phyloP scores from a whole-genome alignment of 2,888 invertebrate genomes.

The Sthenelais limicola region DNA sequence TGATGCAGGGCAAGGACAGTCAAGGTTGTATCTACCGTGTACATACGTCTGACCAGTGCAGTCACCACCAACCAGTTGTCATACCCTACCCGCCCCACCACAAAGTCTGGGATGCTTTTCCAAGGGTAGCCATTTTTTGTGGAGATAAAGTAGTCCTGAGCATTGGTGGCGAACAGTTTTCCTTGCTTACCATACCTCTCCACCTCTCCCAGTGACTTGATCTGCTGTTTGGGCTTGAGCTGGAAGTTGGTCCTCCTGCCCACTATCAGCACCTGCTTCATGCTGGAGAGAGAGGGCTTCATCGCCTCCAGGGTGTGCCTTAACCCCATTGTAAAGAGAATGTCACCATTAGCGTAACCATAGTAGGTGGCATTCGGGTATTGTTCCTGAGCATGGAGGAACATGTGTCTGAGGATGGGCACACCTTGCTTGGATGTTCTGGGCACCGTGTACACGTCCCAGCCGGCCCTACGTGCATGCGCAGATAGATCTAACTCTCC shows the following conservation, averaged over 20 bases:
- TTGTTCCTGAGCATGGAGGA: slow-evolving; percentile 38
- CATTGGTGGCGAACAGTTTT: slow-evolving; percentile 31
- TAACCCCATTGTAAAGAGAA: slow-evolving; percentile 36
- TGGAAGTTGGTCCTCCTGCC: slow-evolving; percentile 38
- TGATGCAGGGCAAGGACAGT: slow-evolving; percentile 42
- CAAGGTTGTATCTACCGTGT: slow-evolving; percentile 34
- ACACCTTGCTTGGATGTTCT: slow-evolving; percentile 7
- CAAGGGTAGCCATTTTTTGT: slow-evolving; percentile 42
- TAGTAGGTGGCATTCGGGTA: slow-evolving; percentile 34
- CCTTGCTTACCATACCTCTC: slow-evolving; percentile 9
- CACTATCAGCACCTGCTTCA: slow-evolving; percentile 40
- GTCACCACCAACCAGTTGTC: slow-evolving; percentile 46
- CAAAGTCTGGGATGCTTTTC: slow-evolving; percentile 43
- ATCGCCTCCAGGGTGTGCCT: slow-evolving; percentile 26
- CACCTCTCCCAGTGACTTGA: slow-evolving; percentile 4
- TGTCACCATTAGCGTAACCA: slow-evolving; percentile 43
- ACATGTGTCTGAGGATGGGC: slow-evolving; percentile 43
- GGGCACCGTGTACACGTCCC: slow-evolving; percentile 25
- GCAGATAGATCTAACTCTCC: slow-evolving; percentile 36
- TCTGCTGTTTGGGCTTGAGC: background rate
- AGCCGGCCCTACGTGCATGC: slow-evolving; percentile 29
- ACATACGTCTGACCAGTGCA: slow-evolving; percentile 26
- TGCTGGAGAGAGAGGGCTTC: background rate
- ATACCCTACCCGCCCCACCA: slow-evolving; percentile 44
- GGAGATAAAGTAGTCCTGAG: slow-evolving; percentile 38